Evolutionary conservation across 2,797 vertebrate genomes (phyloP).

Genomic region (Lindbergichthys nudifrons): DNA sequence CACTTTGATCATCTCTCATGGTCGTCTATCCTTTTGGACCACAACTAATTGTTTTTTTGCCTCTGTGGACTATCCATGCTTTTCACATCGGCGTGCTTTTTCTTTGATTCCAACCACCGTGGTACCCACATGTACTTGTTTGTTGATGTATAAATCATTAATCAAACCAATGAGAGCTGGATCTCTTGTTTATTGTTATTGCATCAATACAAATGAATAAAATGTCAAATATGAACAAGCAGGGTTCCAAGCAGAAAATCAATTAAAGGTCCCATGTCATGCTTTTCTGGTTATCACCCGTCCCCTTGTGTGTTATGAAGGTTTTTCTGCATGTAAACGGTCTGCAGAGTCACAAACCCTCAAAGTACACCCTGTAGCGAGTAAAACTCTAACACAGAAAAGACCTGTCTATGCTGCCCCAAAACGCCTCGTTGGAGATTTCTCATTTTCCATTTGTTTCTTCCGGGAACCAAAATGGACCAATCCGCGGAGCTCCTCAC

Average conservation of each 20-base stretch:
- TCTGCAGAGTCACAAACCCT: too few species aligned
- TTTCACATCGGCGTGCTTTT: background rate
- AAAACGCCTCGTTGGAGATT: too few species aligned
- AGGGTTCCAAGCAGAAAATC: background rate
- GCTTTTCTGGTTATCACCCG: too few species aligned
- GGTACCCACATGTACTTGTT: constrained; percentile 22
- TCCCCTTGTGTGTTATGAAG: too few species aligned
- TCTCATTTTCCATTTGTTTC: too few species aligned
- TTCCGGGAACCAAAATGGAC: too few species aligned
- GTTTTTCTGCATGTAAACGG: too few species aligned
- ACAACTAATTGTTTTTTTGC: constrained; percentile 54
- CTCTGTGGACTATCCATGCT: constrained; percentile 25
- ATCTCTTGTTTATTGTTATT: constrained; percentile 27
- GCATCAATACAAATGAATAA: constrained; percentile 3
- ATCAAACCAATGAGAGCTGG: background rate
- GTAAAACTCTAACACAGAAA: too few species aligned
- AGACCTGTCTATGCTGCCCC: too few species aligned
- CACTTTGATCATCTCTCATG: constrained; percentile 68
- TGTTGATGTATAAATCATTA: constrained; percentile 10
- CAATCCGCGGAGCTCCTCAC: too few species aligned
- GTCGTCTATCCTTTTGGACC: constrained; percentile 50
- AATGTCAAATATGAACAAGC: background rate
- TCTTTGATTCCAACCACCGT: constrained; percentile 41
- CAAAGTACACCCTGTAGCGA: too few species aligned
- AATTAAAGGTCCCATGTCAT: too few species aligned